These are phyloP conservation scores for Naso thynnoides DNA, from an alignment of 2,797 vertebrate genomes.

Conservation along the genomic window DNA sequence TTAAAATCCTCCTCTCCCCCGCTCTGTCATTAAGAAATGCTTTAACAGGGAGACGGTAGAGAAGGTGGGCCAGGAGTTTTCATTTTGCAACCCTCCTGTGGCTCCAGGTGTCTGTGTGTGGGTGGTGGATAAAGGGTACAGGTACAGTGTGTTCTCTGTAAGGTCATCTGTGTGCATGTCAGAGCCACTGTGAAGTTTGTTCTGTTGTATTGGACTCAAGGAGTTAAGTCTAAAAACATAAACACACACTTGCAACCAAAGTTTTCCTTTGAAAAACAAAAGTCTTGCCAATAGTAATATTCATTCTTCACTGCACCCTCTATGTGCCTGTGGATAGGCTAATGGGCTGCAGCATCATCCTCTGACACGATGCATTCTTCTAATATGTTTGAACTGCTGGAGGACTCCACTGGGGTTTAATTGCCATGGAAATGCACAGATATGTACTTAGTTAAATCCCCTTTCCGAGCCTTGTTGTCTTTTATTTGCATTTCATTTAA, in stretches of 20 bases:
- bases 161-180: conserved; percentile 14
- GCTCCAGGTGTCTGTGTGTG: conserved; percentile 41
- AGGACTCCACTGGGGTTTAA: conserved; percentile 78
- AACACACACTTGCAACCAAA: conserved; percentile 2
- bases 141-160: background rate
- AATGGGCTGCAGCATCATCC: conserved; percentile 74
- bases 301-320: conserved; percentile 51
- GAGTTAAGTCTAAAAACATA: conserved; percentile 9
- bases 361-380: conserved; percentile 74
- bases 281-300: conserved; percentile 30
- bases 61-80: conserved; percentile 50
- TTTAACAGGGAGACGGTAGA: conserved; percentile 57
- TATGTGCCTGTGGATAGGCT: conserved; percentile 73
- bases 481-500: conserved; percentile 72
- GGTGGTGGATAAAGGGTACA: conserved; percentile 16
- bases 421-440: conserved; percentile 74
- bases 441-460: conserved; percentile 78
- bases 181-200: background rate
- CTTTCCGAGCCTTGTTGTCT: conserved; percentile 55
- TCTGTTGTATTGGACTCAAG: background rate
- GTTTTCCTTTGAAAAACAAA: conserved; percentile 27
- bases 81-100: conserved; percentile 41
- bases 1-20: conserved; percentile 74
- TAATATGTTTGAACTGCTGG: conserved; percentile 81
- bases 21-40: conserved; percentile 69